Evolutionary conservation across 1,140 invertebrate genomes (phyloP).

Genomic region (Helicoverpa zea): DNA sequence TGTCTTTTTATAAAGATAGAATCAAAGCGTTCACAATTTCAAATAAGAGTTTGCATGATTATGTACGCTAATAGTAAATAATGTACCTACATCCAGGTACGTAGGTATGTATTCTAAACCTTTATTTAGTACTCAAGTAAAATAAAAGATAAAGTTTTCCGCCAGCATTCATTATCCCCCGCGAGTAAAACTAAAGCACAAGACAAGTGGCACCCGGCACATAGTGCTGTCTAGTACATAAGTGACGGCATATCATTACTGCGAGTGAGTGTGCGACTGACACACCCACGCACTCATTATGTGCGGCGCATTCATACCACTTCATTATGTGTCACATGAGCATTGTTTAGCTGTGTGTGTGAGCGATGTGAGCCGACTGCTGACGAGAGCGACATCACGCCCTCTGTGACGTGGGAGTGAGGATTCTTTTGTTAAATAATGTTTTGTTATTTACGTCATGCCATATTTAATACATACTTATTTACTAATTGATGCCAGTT

Average conservation of each 20-base stretch:
- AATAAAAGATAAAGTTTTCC: too few relatives aligned
- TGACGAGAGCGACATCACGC: background rate
- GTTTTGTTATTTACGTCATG: background rate
- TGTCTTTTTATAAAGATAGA: too few relatives aligned
- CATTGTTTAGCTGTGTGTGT: background rate
- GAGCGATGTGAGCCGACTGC: background rate
- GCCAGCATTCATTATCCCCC: too few relatives aligned
- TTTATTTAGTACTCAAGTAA: too few relatives aligned
- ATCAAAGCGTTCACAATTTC: too few relatives aligned
- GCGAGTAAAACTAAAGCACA: too few relatives aligned
- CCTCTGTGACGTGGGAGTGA: background rate
- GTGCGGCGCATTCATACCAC: background rate
- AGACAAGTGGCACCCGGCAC: background rate
- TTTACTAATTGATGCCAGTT: background rate
- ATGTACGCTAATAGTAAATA: too few relatives aligned
- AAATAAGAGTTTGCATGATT: too few relatives aligned
- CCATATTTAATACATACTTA: background rate
- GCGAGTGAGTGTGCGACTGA: background rate
- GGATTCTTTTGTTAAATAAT: background rate
- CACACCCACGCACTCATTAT: background rate
- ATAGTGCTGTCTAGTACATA: background rate
- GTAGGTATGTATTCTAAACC: too few relatives aligned
- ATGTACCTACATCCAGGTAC: too few relatives aligned
- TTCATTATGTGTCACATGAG: background rate
- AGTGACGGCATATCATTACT: background rate